Base-by-base conservation (phyloP, 2,113 vertebrate genomes). In the Megalops atlanticus region DNA sequence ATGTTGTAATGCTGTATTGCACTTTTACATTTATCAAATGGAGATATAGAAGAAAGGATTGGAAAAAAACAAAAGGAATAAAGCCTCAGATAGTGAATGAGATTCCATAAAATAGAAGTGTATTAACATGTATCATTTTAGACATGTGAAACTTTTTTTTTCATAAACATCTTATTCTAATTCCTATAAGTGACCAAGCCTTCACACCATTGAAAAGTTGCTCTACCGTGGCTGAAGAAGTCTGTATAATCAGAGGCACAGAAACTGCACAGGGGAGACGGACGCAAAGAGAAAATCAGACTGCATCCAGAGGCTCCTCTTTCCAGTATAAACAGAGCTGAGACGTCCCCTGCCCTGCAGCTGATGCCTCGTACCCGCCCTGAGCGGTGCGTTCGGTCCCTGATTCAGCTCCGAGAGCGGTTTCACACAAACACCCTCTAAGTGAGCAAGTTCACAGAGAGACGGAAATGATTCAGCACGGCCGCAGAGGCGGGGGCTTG, bases 391-490 rank as follows among this genome's bases (percentile, higher is more conserved):
- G n/a, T n/a, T n/a, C n/a, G n/a, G n/a, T n/a, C n/a, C 38, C 39
- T 27, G 72, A 45, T 81, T 75, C 72, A 75, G 72, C 47, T 18
- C 49, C 12, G 3, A 54, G 24, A 71, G 31, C 47, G 24, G 24
- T 12, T 74, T 74, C n/a, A 27, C 27, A 54, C 6, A 80, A 80
- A 74, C 47, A 24, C 18, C 71, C 40, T 40, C 18, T 38, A 1
- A 72, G 64, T 27, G 45, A 47, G n/a, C 45, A 5, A 64, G 38
- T 75, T 64, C 73, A n/a, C 27, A n/a, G 40, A 75, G 27, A 43
- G n/a, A 39, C 45, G 72, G 49, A 81, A 81, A 64, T 64, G 49
- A 81, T 38, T 78, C 33, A 78, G 47, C 5, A 11, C 15, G 18
- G 18, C 27, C n/a, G 0, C 21, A 54, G 27, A 15, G 7, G 33